A percentile compares a stretch with the other conserved stretches of the same genome.
Conservation (phyloP, 1,140 invertebrate genomes). For the Chironomus striatipennis region DNA sequence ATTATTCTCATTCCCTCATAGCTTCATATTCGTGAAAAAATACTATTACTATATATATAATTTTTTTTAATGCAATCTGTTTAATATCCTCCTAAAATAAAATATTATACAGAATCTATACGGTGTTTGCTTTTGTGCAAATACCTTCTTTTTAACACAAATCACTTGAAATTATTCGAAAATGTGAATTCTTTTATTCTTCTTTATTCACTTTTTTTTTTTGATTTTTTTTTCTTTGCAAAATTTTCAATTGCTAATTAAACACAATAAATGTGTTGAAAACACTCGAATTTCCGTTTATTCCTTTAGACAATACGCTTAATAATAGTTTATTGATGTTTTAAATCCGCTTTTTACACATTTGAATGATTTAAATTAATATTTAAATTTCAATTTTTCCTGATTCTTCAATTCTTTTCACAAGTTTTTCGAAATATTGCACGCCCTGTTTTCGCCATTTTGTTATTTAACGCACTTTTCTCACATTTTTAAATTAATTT, state of each 20-base stretch:
- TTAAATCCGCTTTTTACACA: not conserved
- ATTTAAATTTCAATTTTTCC: not conserved
- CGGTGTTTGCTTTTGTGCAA: not conserved
- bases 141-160: not conserved
- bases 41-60: not conserved
- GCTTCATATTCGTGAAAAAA: not conserved
- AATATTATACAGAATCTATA: not conserved
- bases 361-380: not conserved
- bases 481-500: not conserved
- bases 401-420: not conserved
- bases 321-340: not conserved
- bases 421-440: not conserved
- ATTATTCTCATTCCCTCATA: slow-evolving; percentile 22
- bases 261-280: not conserved
- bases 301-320: not conserved
- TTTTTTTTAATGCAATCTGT: not conserved
- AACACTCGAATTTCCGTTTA: not conserved
- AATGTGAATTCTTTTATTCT: slow-evolving; percentile 10
- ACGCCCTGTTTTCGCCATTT: slow-evolving; percentile 10
- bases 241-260: slow-evolving; percentile 19
- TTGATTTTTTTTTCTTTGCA: not conserved
- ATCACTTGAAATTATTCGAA: not conserved
- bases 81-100: slow-evolving; percentile 9
- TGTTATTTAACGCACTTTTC: not conserved
- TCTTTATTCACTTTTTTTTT: slow-evolving; percentile 13